Percentiles rank a stretch among this genome's conserved stretches.
phyloP scores from a whole-genome alignment of 2,113 vertebrate species.

The Grus americana region DNA sequence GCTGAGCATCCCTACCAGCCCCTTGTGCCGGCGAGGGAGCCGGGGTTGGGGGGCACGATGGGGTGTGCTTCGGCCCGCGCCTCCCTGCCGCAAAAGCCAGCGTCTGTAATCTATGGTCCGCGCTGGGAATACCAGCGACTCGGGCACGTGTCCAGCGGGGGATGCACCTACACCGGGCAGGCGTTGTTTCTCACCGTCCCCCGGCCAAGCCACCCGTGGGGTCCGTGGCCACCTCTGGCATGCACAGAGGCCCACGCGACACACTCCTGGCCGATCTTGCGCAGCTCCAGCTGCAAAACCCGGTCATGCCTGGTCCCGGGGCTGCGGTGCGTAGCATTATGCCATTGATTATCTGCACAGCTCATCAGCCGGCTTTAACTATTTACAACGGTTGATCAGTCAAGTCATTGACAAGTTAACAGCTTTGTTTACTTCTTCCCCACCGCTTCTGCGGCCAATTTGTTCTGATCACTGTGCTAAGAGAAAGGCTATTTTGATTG shows the following conservation, averaged over 20 bases:
- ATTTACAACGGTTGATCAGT: not conserved
- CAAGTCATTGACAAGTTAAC: constrained; percentile 32
- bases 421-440: constrained; percentile 42
- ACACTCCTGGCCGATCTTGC: not conserved
- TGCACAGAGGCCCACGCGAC: not conserved
- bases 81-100: not conserved
- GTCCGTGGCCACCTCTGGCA: rapidly evolving
- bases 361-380: not conserved
- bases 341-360: not conserved
- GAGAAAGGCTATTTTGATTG: not conserved
- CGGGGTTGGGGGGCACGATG: rapidly evolving
- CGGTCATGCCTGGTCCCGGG: rapidly evolving
- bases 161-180: rapidly evolving
- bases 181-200: rapidly evolving
- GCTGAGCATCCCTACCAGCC: not conserved
- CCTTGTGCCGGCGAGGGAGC: not conserved
- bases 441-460: not conserved
- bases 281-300: not conserved
- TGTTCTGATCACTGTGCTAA: not conserved
- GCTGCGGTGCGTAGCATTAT: rapidly evolving
- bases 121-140: rapidly evolving
- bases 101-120: rapidly evolving
- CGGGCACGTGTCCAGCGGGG: not conserved
- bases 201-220: rapidly evolving
- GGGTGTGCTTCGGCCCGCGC: not conserved